Evolutionary conservation across 1,140 invertebrate genomes (phyloP).

Genomic region (Heliothis virescens): DNA sequence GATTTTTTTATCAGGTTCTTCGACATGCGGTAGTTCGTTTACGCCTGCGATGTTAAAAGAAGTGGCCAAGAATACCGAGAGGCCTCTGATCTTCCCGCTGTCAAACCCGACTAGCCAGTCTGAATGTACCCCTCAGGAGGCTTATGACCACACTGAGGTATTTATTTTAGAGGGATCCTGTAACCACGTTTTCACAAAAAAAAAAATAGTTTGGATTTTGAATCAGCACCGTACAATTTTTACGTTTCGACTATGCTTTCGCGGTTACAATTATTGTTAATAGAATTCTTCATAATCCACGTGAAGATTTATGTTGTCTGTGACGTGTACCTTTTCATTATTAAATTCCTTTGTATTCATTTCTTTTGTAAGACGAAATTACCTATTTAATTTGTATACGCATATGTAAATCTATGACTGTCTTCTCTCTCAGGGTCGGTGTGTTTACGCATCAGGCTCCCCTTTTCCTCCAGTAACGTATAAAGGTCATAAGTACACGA

Average conservation of each 20-base stretch:
- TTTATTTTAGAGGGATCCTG: not conserved
- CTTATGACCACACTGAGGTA: not conserved
- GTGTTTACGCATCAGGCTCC: conserved; percentile 95
- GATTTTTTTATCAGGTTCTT: not conserved
- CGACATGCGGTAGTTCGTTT: not conserved
- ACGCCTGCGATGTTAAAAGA: not conserved
- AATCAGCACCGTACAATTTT: no score
- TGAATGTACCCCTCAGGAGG: not conserved
- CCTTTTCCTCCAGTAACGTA: conserved; percentile 93
- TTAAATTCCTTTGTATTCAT: no score
- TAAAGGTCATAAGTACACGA: conserved; percentile 91
- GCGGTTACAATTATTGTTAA: no score
- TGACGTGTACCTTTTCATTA: no score
- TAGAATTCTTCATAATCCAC: no score
- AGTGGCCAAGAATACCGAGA: not conserved
- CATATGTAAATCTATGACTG: no score
- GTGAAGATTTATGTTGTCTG: no score
- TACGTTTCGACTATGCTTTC: no score
- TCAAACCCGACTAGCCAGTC: conserved; percentile 4
- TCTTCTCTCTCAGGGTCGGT: conserved; percentile 89
- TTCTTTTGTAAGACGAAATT: no score
- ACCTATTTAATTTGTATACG: no score
- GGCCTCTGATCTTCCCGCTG: not conserved
- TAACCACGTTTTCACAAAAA: no score
- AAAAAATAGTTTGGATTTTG: no score